Evolutionary conservation across 2,888 invertebrate species (phyloP), one percentile per base, ranked within the genome.

Genomic region (Phasia obesa): DNA sequence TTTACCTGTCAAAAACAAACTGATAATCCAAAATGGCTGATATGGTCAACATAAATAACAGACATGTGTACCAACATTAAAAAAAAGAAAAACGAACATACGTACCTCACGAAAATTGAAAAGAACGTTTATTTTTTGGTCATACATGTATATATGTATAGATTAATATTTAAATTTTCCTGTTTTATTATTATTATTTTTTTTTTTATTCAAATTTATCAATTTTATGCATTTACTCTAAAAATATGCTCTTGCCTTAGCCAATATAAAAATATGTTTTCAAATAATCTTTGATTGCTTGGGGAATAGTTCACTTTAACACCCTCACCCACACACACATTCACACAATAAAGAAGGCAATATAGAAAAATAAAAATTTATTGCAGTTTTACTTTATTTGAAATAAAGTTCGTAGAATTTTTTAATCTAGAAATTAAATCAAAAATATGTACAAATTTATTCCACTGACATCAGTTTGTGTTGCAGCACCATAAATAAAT

Each of bases 231-330:
- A 51, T 53, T 60, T 42, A 44, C 47, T 59, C 2, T 27, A 11
- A 6, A 55, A 19, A 65, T 44, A 57, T 47, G 21, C 11, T 35
- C 55, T 35, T 55, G 4, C 3, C 21, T 47, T 17, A 9, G 38
- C n/a, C 42, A 53, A 65, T 57, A 74, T 19, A 64, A 47, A 55
- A 74, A 74, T 55, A 55, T 55, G 65, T 65, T 65, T 27, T 57
- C 19, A 65, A 75, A 75, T 65, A 65, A 67, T 75, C 75, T 75
- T 49, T 49, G 75, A 75, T 75, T 65, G 75, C 57, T 75, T 38
- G 57, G 75, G 75, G 75, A 75, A 75, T 57, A 62, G 27, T 73
- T 73, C 15, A 73, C 19, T 71, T 71, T 17, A 51, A 42, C 27
- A 57, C 4, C 42, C n/a, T n/a, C n/a, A n/a, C n/a, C n/a, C n/a